A percentile compares a stretch with the other conserved stretches of the same genome.
Conservation (phyloP, 1,140 invertebrate species). For the Drosophila miranda region DNA sequence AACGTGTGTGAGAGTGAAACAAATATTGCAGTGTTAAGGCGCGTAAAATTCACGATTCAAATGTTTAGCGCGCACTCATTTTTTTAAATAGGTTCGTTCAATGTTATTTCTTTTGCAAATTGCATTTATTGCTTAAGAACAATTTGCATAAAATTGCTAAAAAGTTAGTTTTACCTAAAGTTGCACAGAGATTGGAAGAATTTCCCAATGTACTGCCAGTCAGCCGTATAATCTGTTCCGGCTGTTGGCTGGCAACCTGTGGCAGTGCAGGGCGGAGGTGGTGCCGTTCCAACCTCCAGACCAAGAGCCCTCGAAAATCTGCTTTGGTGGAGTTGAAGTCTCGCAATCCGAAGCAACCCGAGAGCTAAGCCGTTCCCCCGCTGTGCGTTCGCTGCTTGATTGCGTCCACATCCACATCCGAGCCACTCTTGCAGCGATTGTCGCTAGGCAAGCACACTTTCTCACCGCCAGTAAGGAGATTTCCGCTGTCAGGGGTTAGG, state of each 20-base stretch:
- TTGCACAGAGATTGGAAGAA: conserved; percentile 23
- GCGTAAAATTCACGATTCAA: conserved; percentile 10
- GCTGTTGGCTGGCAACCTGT: no score
- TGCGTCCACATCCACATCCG: conserved; percentile 52
- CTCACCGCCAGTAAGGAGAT: no score
- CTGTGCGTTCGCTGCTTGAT: conserved; percentile 54
- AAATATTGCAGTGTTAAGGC: background rate
- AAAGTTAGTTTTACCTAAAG: conserved; percentile 1
- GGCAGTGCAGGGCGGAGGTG: no score
- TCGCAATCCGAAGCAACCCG: conserved; percentile 49
- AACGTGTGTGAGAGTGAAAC: background rate
- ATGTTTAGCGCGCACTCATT: background rate
- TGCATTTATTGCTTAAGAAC: conserved; percentile 8
- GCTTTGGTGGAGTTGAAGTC: conserved; percentile 51
- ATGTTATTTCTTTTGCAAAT: background rate
- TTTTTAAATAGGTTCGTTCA: background rate
- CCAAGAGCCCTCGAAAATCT: conserved; percentile 44
- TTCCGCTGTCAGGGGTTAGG: background rate
- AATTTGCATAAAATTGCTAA: background rate
- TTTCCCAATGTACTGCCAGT: conserved; percentile 50
- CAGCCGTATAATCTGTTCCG: conserved; percentile 60
- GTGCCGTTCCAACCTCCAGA: conserved; percentile 33
- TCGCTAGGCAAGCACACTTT: conserved; percentile 9
- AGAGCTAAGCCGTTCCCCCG: conserved; percentile 25
- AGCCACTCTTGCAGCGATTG: conserved; percentile 12